Evolutionary conservation across 2,113 vertebrate species (phyloP).

Genomic region (Micromys minutus): DNA sequence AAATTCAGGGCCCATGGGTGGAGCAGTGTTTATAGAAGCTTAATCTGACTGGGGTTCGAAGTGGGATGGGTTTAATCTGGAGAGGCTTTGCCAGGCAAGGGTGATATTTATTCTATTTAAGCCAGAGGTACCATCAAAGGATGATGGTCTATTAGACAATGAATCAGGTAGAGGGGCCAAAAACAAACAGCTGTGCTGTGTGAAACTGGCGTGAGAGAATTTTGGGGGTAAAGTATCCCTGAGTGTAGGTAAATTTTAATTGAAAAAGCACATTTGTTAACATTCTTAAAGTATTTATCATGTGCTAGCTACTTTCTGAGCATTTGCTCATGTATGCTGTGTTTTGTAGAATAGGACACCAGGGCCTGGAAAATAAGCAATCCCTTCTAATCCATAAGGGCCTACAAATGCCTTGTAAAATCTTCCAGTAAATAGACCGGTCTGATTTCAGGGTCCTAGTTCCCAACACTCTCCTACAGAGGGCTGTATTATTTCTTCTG

Average conservation of each 20-base stretch:
- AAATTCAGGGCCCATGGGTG: no score
- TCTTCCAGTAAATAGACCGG: background rate
- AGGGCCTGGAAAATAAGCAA: background rate
- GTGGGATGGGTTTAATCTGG: background rate
- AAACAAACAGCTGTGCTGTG: slow-evolving; percentile 17
- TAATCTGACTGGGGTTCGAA: background rate
- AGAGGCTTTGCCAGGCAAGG: background rate
- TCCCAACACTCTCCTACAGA: background rate
- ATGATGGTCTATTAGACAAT: background rate
- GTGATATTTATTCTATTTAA: slow-evolving; percentile 21
- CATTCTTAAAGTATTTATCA: slow-evolving; percentile 9
- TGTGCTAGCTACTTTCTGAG: slow-evolving; percentile 14
- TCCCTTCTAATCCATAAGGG: background rate
- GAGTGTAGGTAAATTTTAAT: slow-evolving; percentile 31
- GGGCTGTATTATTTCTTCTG: background rate
- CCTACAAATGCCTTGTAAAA: background rate
- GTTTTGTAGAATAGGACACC: background rate
- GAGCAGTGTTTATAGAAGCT: no score
- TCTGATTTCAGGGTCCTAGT: background rate
- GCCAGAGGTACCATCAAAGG: slow-evolving; percentile 3
- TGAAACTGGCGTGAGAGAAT: slow-evolving; percentile 14
- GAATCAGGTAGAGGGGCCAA: background rate
- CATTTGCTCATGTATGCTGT: background rate
- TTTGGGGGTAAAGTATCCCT: background rate
- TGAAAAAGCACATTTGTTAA: background rate